Evolutionary conservation across 2,797 vertebrate species (phyloP).

Genomic region (Anguilla marmorata): DNA sequence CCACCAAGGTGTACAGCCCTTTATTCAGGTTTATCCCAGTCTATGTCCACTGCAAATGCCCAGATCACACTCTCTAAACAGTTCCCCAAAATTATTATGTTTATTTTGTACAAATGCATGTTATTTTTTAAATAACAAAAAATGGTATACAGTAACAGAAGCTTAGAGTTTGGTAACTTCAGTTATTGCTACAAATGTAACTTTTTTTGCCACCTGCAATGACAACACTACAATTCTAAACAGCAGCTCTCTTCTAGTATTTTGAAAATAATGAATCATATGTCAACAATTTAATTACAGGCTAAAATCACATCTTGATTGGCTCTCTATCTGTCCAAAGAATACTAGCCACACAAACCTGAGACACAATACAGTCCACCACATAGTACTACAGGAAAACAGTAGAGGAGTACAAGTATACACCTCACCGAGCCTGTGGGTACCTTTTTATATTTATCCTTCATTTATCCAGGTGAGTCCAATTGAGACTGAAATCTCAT

Average conservation of each 20-base stretch:
- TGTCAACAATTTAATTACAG: not conserved
- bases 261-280: not conserved
- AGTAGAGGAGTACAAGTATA: too few species aligned
- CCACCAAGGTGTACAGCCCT: conserved; percentile 18
- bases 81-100: not conserved
- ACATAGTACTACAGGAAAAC: too few species aligned
- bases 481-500: not conserved
- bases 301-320: not conserved
- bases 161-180: not conserved
- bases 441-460: too few species aligned
- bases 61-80: not conserved
- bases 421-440: too few species aligned
- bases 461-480: too few species aligned
- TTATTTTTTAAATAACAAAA: not conserved
- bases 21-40: conserved; percentile 22
- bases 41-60: conserved; percentile 13
- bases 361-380: too few species aligned
- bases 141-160: not conserved
- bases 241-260: not conserved
- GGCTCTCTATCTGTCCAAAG: too few species aligned
- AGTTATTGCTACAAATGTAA: not conserved
- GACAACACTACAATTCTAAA: not conserved
- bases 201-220: not conserved
- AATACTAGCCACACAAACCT: too few species aligned
- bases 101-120: not conserved